These are phyloP conservation scores for Otolemur garnettii DNA, from an alignment of 2,113 vertebrate species.

Conservation along the genomic window DNA sequence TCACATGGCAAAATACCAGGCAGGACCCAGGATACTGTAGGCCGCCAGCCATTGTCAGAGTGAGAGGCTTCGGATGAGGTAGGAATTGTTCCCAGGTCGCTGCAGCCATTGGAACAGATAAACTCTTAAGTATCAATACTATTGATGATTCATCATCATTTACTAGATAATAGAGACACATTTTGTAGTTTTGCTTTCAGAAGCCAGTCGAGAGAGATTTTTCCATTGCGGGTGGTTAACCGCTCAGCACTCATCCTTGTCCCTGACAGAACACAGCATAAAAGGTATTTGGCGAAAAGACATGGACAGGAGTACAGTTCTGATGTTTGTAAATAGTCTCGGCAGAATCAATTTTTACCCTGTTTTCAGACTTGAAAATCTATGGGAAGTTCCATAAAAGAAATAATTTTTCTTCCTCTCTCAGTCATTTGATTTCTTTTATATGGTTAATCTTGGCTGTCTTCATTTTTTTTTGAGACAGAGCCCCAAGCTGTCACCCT, in stretches of 20 bases:
- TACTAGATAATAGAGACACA: constrained; percentile 78
- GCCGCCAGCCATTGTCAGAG: neutral
- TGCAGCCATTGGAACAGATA: constrained; percentile 75
- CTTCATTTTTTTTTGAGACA: neutral
- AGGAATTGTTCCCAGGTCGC: constrained; percentile 62
- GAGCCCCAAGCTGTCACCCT: no score
- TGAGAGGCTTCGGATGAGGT: constrained; percentile 66
- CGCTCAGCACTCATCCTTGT: constrained; percentile 68
- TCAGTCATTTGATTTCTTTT: constrained; percentile 24
- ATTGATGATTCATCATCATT: constrained; percentile 83
- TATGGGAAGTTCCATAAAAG: neutral
- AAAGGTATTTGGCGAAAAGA: constrained; percentile 34
- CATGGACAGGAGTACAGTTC: neutral
- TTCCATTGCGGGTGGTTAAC: constrained; percentile 41
- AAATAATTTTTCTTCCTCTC: neutral
- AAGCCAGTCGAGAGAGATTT: constrained; percentile 73
- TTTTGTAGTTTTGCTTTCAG: constrained; percentile 80
- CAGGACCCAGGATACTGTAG: constrained; percentile 54
- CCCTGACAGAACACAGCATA: constrained; percentile 47
- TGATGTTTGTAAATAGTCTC: constrained; percentile 52
- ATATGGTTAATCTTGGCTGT: neutral
- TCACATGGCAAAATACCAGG: constrained; percentile 42
- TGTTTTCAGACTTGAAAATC: neutral
- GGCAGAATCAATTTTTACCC: neutral
- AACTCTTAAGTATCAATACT: constrained; percentile 80